phyloP scores from a whole-genome alignment of 2,113 vertebrate species.

The Oncorhynchus kisutch region DNA sequence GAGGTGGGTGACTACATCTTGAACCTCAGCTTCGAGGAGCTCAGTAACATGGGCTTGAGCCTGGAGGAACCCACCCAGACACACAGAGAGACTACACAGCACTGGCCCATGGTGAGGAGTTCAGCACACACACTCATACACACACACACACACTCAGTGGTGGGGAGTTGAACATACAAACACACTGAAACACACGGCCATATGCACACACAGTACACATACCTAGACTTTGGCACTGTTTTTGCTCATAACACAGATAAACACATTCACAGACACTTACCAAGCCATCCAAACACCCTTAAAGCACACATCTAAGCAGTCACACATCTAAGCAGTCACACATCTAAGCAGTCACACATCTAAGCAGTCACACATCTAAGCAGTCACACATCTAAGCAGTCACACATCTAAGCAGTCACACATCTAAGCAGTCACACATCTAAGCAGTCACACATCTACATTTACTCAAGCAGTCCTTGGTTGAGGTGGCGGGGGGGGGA shows the following conservation, averaged over 20 bases:
- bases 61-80: constrained; percentile 83
- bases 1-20: constrained; percentile 77
- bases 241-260: too few species aligned
- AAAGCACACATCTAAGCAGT: too few species aligned
- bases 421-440: not conserved
- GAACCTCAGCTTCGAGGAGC: constrained; percentile 96
- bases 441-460: constrained; percentile 51
- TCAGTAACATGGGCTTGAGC: constrained; percentile 80
- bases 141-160: not conserved
- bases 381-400: not conserved
- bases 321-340: constrained; percentile 2
- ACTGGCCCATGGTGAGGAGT: constrained; percentile 78
- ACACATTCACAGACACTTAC: too few species aligned
- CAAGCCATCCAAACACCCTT: too few species aligned
- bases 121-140: not conserved
- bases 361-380: constrained; percentile 46
- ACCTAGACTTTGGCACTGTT: too few species aligned
- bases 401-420: constrained; percentile 2
- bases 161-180: constrained; percentile 14
- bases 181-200: too few species aligned
- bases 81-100: constrained; percentile 59
- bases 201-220: too few species aligned
- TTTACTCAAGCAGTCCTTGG: constrained; percentile 33
- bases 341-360: not conserved
- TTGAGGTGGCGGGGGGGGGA: constrained; percentile 40